Conservation (phyloP, 2,797 vertebrate species). For the Molossus molossus region DNA sequence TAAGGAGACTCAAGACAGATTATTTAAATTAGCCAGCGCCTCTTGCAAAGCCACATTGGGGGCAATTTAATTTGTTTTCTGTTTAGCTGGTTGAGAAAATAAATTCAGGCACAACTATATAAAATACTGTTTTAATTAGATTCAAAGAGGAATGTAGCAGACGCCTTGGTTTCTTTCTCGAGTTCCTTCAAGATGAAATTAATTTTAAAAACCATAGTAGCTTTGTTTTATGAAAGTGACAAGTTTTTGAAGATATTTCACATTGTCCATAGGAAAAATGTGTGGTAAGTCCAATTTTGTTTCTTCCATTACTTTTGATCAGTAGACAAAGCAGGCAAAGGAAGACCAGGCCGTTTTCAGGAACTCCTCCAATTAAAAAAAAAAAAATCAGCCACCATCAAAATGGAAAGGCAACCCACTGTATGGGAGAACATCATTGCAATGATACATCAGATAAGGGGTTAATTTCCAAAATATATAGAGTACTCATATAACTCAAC, state of each 20-base stretch:
- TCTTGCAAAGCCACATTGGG: constrained; percentile 78
- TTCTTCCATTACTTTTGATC: constrained; percentile 6
- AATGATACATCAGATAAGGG: no score
- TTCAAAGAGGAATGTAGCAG: constrained; percentile 71
- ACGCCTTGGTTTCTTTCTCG: constrained; percentile 74
- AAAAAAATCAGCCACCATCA: not conserved
- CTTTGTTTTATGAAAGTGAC: constrained; percentile 79
- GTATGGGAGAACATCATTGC: no score
- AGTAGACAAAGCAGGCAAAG: not conserved
- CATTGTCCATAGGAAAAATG: not conserved
- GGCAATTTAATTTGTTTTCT: constrained; percentile 79
- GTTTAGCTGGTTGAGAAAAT: constrained; percentile 77
- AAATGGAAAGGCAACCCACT: no score
- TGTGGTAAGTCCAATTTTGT: not conserved
- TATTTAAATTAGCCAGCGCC: constrained; percentile 84
- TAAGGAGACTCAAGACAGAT: constrained; percentile 72
- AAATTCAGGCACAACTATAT: constrained; percentile 80
- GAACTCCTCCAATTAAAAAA: not conserved
- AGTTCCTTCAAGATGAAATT: constrained; percentile 85
- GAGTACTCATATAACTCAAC: no score
- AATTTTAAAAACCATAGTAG: constrained; percentile 79
- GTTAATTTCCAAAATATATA: no score
- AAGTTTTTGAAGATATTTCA: constrained; percentile 76
- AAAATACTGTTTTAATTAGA: constrained; percentile 88
- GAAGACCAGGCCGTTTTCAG: not conserved